Conservation (phyloP, 2,113 vertebrate genomes). For the Chloropsis cyanopogon region DNA sequence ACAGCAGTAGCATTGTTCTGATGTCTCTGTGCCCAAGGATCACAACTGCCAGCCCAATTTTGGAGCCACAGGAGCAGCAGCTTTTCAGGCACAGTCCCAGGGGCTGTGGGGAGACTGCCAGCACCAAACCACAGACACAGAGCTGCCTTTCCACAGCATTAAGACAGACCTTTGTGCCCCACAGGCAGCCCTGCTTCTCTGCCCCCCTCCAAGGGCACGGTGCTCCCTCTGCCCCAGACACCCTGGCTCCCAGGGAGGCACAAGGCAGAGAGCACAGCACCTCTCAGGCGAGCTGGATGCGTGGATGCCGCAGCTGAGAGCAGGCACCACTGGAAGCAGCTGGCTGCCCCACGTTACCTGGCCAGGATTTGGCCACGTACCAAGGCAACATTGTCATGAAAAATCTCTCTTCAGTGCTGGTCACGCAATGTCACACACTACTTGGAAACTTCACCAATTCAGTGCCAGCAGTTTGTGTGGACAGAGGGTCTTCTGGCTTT, state of each 20-base stretch:
- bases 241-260: rapidly evolving
- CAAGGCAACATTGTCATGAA: not conserved
- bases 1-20: not conserved
- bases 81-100: not conserved
- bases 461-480: not conserved
- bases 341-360: not conserved
- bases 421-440: not conserved
- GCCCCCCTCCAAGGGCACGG: not conserved
- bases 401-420: not conserved
- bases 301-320: not conserved
- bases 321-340: not conserved
- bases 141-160: not conserved
- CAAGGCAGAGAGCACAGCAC: not conserved
- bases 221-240: not conserved
- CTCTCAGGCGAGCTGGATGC: not conserved
- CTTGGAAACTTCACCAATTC: not conserved
- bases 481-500: not conserved
- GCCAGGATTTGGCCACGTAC: not conserved
- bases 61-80: rapidly evolving
- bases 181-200: not conserved
- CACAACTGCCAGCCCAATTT: rapidly evolving
- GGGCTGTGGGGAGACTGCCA: not conserved
- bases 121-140: not conserved
- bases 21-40: rapidly evolving
- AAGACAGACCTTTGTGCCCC: not conserved